Percentiles rank a stretch among this genome's conserved stretches.
Conservation (phyloP, 2,113 vertebrate genomes). For the Rhineura floridana region DNA sequence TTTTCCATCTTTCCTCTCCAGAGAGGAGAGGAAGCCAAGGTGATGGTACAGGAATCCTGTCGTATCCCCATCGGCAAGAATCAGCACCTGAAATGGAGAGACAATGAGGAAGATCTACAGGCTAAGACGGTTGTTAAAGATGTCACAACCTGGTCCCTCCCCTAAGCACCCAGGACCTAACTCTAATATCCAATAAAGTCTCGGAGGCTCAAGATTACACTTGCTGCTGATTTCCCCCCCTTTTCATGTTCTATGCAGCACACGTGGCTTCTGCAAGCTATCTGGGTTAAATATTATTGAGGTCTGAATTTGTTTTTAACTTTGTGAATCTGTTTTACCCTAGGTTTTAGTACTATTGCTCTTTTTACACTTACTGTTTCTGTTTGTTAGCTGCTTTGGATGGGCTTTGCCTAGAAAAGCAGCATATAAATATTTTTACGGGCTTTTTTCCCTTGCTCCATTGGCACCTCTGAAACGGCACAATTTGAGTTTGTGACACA, state of each 20-base stretch:
- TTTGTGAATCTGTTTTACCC: too few species aligned
- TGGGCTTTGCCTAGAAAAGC: too few species aligned
- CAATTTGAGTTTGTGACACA: neutral
- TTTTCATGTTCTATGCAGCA: neutral
- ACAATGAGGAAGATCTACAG: neutral
- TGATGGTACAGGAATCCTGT: slow-evolving; percentile 83
- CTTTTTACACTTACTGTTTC: too few species aligned
- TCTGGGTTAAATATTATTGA: neutral
- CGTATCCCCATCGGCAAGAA: slow-evolving; percentile 80
- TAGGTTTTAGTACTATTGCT: too few species aligned
- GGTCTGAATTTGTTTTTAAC: too few species aligned
- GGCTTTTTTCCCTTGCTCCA: neutral
- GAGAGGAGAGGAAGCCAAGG: slow-evolving; percentile 82
- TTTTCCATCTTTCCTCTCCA: slow-evolving; percentile 77
- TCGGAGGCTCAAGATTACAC: neutral
- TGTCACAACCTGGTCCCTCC: neutral
- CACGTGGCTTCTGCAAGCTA: neutral
- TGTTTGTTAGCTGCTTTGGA: neutral
- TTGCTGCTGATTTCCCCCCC: neutral
- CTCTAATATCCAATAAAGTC: too few species aligned
- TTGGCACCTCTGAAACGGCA: neutral
- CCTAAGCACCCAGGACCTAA: neutral
- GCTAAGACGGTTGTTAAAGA: neutral
- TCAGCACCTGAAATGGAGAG: slow-evolving; percentile 81
- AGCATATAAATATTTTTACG: neutral